These are phyloP conservation scores for Carcharodon carcharias DNA, from an alignment of 2,797 vertebrate species.

Conservation along the genomic window DNA sequence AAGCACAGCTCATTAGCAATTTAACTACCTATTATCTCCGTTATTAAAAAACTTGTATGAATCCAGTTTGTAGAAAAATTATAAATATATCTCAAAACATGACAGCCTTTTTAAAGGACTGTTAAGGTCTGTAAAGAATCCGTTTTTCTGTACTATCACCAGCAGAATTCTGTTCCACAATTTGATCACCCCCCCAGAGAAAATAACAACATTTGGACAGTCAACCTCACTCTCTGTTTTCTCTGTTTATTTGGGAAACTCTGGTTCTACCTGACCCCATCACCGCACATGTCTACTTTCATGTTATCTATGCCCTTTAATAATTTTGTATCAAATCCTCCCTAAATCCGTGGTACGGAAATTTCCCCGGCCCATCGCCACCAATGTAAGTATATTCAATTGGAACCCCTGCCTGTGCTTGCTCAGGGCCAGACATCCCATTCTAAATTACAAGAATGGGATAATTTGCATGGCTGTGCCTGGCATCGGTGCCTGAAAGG, in stretches of 20 bases:
- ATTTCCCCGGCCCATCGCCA: not conserved
- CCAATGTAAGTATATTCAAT: not conserved
- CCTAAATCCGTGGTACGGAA: not conserved
- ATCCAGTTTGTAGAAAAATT: not conserved
- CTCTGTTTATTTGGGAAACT: not conserved
- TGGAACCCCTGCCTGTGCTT: not conserved
- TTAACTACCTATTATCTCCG: not conserved
- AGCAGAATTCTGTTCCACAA: slow-evolving; percentile 1
- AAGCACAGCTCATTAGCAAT: not conserved
- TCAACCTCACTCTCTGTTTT: not conserved
- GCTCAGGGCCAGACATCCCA: not conserved
- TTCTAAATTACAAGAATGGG: not conserved
- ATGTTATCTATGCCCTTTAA: not conserved
- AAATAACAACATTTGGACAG: not conserved
- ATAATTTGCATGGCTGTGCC: not conserved
- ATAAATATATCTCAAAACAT: not conserved
- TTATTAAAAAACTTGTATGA: not conserved
- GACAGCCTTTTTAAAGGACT: not conserved
- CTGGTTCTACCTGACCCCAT: not conserved
- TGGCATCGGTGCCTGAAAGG: not conserved
- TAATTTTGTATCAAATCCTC: not conserved
- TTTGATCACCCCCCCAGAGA: not conserved
- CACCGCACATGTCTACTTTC: not conserved
- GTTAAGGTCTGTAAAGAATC: not conserved
- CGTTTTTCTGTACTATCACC: not conserved